Base-by-base conservation (phyloP, 2,797 vertebrate genomes). In the Tragopan temminckii region DNA sequence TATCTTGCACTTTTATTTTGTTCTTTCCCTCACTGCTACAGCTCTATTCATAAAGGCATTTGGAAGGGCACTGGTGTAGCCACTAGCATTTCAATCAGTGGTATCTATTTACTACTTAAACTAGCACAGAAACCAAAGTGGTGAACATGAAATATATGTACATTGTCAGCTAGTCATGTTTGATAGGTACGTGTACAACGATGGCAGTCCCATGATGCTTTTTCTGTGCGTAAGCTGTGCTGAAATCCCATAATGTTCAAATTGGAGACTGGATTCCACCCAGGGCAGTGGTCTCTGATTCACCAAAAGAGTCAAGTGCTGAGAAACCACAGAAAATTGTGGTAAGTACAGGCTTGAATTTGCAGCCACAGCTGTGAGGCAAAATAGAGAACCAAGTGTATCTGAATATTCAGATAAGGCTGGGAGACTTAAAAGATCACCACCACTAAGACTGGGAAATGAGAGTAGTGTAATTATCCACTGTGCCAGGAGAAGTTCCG, bases 71-170 rank as follows among this genome's bases (percentile, higher is more conserved):
- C 4, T 27, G 23, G 4, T 64, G 12, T 45, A 70, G 21, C 20
- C 27, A 43, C 43, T n/a, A 59, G 12, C 16, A 40, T 15, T 87
- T 84, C 4, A 69, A 63, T 69, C 29, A 23, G 13, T 53, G 9
- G 21, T 45, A 45, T 0, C 2, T 59, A 3, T 1, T 3, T 31
- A 33, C 1, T 3, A 27, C 52, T 80, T 74, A 16, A 46, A 52
- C 15, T 45, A 71, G 11, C n/a, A 21, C 36, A 46, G 70, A 71
- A 90, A 72, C 11, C 5, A 33, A 63, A 79, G 38, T 16, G 9
- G 18, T 85, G 48, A 38, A 83, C 62, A 88, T 46, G 17, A 43
- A 43, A 43, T 43, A 19, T 18, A 43, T 43, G 42, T 43, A 43
- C 42, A 16, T 42, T 42, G 40, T 42, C 40, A 42, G 40, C 52